Conservation (phyloP, 2,888 invertebrate species). For the Heliconius sara region DNA sequence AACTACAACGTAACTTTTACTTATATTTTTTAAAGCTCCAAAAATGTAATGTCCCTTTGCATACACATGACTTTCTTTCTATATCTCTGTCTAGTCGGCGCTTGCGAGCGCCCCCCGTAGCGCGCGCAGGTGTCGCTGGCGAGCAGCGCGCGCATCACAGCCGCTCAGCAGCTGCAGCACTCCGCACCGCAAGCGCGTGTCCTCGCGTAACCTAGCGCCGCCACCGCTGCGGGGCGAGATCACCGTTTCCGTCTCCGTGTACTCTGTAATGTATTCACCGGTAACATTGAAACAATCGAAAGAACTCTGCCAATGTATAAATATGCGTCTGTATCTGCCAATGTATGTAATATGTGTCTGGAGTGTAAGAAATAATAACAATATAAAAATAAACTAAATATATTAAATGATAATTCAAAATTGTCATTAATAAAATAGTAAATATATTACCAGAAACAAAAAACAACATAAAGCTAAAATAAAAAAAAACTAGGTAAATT, state of each 20-base stretch:
- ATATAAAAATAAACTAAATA: too few relatives aligned
- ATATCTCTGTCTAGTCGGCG: too few relatives aligned
- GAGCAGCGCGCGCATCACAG: conserved; percentile 35
- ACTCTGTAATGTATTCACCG: conserved; percentile 49
- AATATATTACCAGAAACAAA: too few relatives aligned
- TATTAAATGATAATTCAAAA: too few relatives aligned
- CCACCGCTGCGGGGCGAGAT: conserved; percentile 47
- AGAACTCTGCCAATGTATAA: neutral
- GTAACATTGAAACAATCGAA: neutral
- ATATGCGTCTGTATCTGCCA: neutral
- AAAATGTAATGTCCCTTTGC: neutral
- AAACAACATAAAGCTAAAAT: too few relatives aligned
- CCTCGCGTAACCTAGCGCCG: conserved; percentile 47
- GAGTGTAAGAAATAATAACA: too few relatives aligned
- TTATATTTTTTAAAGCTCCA: neutral
- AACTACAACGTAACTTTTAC: too few relatives aligned
- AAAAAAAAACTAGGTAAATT: too few relatives aligned
- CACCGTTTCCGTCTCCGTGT: conserved; percentile 50
- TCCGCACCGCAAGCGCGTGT: conserved; percentile 47
- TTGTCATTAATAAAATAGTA: too few relatives aligned
- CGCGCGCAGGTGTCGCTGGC: conserved; percentile 28
- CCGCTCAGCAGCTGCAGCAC: conserved; percentile 37
- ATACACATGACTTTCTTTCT: neutral
- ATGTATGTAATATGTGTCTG: neutral
- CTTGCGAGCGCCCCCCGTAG: conserved; percentile 27